Percentiles rank a stretch among this genome's conserved stretches.
phyloP scores from a whole-genome alignment of 2,113 vertebrate species.

The Felis chaus region DNA sequence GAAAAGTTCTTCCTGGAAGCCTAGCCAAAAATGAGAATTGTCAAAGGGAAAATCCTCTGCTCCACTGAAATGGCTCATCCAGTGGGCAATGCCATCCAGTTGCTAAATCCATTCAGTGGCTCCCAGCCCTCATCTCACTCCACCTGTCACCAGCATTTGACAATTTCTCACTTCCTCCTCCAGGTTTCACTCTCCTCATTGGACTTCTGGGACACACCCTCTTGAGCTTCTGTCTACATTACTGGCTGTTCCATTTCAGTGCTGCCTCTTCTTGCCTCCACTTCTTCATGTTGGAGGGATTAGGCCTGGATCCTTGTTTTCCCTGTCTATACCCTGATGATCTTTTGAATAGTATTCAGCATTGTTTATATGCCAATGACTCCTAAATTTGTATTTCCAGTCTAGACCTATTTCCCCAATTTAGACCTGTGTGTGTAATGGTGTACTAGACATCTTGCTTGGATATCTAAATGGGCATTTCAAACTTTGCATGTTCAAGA shows the following conservation, averaged over 20 bases:
- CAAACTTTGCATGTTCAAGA: background rate
- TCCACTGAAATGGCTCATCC: background rate
- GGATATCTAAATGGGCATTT: background rate
- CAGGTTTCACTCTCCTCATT: too few species aligned
- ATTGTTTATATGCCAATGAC: background rate
- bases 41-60: background rate
- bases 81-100: accelerated
- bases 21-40: background rate
- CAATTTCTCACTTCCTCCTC: background rate
- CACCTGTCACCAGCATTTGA: background rate
- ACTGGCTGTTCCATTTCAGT: background rate
- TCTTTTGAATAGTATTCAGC: background rate
- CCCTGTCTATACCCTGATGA: background rate
- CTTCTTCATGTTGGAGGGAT: background rate
- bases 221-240: background rate
- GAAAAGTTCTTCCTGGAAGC: background rate
- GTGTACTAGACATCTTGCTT: background rate
- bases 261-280: background rate
- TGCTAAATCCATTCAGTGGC: accelerated
- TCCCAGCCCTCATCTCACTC: background rate
- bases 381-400: background rate
- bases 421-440: background rate
- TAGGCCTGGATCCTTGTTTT: background rate
- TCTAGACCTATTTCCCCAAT: background rate
- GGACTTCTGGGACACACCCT: background rate